Base-by-base conservation (phyloP, 2,888 invertebrate genomes). In the Hirudinaria manillensis region DNA sequence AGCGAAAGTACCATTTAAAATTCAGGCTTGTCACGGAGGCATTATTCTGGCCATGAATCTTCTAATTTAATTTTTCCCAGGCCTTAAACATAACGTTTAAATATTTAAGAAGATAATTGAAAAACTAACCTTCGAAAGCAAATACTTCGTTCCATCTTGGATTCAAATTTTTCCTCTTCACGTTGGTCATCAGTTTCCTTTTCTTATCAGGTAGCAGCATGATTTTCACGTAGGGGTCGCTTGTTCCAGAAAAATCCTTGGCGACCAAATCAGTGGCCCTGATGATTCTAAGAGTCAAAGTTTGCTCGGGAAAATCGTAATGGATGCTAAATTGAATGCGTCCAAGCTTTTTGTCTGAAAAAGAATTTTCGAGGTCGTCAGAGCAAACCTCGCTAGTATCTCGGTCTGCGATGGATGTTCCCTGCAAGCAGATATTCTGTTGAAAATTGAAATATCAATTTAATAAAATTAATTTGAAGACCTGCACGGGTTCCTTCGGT, bases 51-150 rank as follows among this genome's bases (percentile, higher is more conserved):
- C 13, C 45, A 45, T 45, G 45, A 45, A 45, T 45, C 45, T 45
- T 16, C 45, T 45, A 45, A 45, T 45, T 45, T 45, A 45, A 45
- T 45, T 45, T 45, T 10, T 16, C 13, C 16, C 45, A 10, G 13
- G 45, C 16, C 45, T 45, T 45, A 45, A 45, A 10, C 45, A 45
- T 1, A 45, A 16, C 4, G 10, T 45, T 45, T 45, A 45, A 45
- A 45, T 45, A 45, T 45, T 45, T 45, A 45, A 16, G 13, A 45
- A 45, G 13, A 45, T 16, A 45, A 45, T 45, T 45, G 3, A 45
- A 24, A 29, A 29, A 21, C 61, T 66, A 56, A 78, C 88, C 93
- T 84, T 85, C 84, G 81, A 85, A 85, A 34, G 83, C 81, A 80
- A 85, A 85, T 73, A 83, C 82, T 79, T 85, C 85, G 80, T 84